These are phyloP conservation scores for Scaptomyza hsui DNA, from an alignment of 1,140 invertebrate genomes.

Conservation along the genomic window DNA sequence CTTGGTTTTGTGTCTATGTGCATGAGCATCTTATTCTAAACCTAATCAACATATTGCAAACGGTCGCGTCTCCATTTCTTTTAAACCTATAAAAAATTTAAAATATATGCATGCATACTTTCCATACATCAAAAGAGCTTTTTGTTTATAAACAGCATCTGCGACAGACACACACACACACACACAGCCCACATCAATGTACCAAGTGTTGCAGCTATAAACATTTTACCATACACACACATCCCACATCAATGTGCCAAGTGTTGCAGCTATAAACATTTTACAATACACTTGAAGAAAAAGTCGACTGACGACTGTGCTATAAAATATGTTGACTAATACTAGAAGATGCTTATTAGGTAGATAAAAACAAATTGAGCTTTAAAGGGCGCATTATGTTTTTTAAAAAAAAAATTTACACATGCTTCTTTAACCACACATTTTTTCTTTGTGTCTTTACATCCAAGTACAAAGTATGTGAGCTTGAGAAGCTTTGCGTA, in stretches of 20 bases:
- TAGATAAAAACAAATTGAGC: too few species aligned
- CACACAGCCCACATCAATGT: neutral
- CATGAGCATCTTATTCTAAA: slow-evolving; percentile 47
- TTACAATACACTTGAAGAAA: neutral
- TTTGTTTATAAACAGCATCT: neutral
- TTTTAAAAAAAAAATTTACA: too few species aligned
- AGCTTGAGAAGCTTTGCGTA: neutral
- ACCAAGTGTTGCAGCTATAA: slow-evolving; percentile 9
- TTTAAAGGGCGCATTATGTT: too few species aligned
- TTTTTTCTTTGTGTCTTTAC: neutral
- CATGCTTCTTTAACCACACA: too few species aligned
- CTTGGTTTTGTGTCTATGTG: neutral
- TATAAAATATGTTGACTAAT: too few species aligned
- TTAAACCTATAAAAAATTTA: slow-evolving; percentile 51
- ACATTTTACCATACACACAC: neutral
- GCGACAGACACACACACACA: neutral
- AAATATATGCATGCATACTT: neutral
- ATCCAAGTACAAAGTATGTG: neutral
- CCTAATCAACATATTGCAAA: slow-evolving; percentile 63
- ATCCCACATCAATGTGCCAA: neutral
- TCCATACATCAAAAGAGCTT: slow-evolving; percentile 45
- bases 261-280: slow-evolving; percentile 19
- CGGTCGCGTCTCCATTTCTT: slow-evolving; percentile 31
- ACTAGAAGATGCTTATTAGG: too few species aligned
- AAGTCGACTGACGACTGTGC: too few species aligned